Evolutionary conservation across 1,140 invertebrate genomes (phyloP), one percentile per base, ranked within the genome.

Genomic region (Pissodes strobi): DNA sequence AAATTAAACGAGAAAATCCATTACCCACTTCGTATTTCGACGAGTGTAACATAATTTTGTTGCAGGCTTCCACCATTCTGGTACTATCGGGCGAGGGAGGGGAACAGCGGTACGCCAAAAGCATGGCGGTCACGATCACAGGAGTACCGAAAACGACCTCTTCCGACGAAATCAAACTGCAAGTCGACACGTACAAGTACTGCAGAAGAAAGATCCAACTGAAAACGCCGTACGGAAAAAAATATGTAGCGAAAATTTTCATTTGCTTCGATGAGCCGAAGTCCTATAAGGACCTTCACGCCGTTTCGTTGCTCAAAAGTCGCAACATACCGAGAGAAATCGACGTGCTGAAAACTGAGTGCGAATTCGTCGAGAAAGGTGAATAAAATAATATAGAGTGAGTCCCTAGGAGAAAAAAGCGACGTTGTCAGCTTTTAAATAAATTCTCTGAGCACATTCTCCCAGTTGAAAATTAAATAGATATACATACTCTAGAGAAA

Each of bases 21-120:
- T n/a, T n/a, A n/a, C n/a, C n/a, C n/a, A n/a, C n/a, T n/a, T n/a
- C n/a, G n/a, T n/a, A n/a, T n/a, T n/a, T n/a, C n/a, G n/a, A n/a
- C n/a, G n/a, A n/a, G n/a, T n/a, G n/a, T n/a, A 55, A 53, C 9
- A 25, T 6, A 52, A 48, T 15, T 34, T 18, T 8, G 34, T 63
- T 3, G 38, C 46, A 49, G 23, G 45, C 66, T 34, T 60, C 38
- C 66, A 70, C 60, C 1, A 73, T 72, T 21, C 27, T 79, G 8
- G 3, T 79, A 10, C 51, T 78, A 22, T 78, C 73, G 27, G 78
- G 78, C 10, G 69, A 70, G n/a, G 60, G 68, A 13, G 23, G 67
- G 13, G 72, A 70, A 13, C 56, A 74, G 13, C 10, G 67, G 30
- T 75, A 73, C 46, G 70, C 69, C 0, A 72, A 64, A 48, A 77